Conservation (phyloP, 2,888 invertebrate genomes). For the Apeira syringaria region DNA sequence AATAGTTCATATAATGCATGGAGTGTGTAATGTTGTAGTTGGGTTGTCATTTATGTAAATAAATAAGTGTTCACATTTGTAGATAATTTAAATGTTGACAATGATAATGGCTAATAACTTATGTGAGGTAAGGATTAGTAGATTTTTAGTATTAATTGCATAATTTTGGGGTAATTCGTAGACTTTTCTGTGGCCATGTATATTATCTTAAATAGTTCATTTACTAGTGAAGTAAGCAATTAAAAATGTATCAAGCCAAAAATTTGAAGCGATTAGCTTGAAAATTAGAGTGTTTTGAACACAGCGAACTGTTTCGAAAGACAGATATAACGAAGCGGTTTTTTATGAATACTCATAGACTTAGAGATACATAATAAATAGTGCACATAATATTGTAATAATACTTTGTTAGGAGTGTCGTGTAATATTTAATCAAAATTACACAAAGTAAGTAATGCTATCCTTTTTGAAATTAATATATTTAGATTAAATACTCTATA, state of each 20-base stretch:
- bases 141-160: slow-evolving; percentile 34
- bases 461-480: too few relatives aligned
- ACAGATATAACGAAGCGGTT: slow-evolving; percentile 62
- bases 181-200: slow-evolving; percentile 74
- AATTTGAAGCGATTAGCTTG: slow-evolving; percentile 81
- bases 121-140: slow-evolving; percentile 2
- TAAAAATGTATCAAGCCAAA: slow-evolving; percentile 77
- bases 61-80: too few relatives aligned
- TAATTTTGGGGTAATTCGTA: slow-evolving; percentile 48
- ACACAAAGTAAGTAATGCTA: too few relatives aligned
- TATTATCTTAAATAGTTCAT: slow-evolving; percentile 48
- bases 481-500: slow-evolving; percentile 16
- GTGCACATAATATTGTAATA: too few relatives aligned
- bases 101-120: slow-evolving; percentile 10
- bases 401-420: too few relatives aligned
- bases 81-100: too few relatives aligned
- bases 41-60: too few relatives aligned
- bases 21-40: too few relatives aligned
- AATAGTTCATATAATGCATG: too few relatives aligned
- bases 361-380: slow-evolving; percentile 45
- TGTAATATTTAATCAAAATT: too few relatives aligned
- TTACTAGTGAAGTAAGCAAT: slow-evolving; percentile 59
- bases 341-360: slow-evolving; percentile 74
- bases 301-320: slow-evolving; percentile 59
- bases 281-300: slow-evolving; percentile 82